These are phyloP conservation scores for Neodiprion pinetum DNA, from an alignment of 1,140 invertebrate species.

Conservation along the genomic window DNA sequence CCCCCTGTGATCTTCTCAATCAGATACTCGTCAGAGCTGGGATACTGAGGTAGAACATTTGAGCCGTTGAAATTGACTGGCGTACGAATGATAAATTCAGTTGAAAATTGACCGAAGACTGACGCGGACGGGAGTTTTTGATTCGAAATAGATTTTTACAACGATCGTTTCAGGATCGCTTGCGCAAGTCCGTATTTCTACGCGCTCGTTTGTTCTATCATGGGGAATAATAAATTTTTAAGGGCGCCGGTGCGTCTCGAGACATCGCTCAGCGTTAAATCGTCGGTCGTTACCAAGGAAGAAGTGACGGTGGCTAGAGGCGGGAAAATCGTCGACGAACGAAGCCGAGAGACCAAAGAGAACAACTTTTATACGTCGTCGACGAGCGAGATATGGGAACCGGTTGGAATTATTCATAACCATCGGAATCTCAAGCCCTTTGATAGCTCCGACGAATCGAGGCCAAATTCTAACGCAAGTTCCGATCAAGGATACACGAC, in stretches of 20 bases:
- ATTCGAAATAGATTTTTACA: no score
- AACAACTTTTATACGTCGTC: conserved; percentile 75
- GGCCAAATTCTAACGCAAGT: conserved; percentile 58
- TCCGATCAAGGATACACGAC: conserved; percentile 60
- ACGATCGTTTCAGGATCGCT: no score
- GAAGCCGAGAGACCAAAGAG: conserved; percentile 76
- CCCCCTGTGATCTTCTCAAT: conserved; percentile 76
- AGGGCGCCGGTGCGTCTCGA: conserved; percentile 76
- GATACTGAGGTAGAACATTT: conserved; percentile 62
- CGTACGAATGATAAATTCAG: background rate
- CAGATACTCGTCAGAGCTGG: conserved; percentile 74
- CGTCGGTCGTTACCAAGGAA: conserved; percentile 76
- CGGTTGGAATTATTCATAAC: conserved; percentile 63
- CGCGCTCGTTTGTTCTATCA: background rate
- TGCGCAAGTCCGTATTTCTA: background rate
- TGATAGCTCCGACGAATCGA: conserved; percentile 57
- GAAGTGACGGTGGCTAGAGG: conserved; percentile 74
- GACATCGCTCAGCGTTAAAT: conserved; percentile 76
- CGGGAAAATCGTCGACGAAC: conserved; percentile 75
- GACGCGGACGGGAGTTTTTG: no score
- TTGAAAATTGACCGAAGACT: background rate
- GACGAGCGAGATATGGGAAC: conserved; percentile 75
- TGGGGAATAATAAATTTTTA: conserved; percentile 29
- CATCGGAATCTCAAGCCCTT: conserved; percentile 55
- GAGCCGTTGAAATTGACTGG: background rate